Base-by-base conservation (phyloP, 2,888 invertebrate species). In the Dichetophora obliterata region DNA sequence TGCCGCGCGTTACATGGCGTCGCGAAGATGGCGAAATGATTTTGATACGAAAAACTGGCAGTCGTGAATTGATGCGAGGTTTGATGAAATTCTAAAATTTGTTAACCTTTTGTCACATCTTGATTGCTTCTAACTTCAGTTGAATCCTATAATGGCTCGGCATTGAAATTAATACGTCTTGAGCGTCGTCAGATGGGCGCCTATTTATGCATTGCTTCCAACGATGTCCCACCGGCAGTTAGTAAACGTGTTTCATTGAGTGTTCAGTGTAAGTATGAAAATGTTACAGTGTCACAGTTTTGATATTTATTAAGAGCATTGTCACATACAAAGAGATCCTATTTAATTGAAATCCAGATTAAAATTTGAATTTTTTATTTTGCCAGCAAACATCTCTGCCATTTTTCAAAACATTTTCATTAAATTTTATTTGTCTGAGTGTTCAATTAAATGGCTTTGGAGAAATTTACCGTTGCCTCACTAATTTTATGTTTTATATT, bases 161-260 rank as follows among this genome's bases (percentile, higher is more conserved):
- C 91, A 78, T 89, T 95, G 83, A 91, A 93, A 81, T 92, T 97
- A 84, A 92, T 94, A 91, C 93, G 95, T 79, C 92, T 97, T 84
- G 95, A 96, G 86, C 91, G 97, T 72, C 92, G 94, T 84, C 97
- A 97, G 91, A 97, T 96, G 95, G 97, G 96, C 52, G 94, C 95
- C 43, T 97, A 96, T 89, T 92, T 97, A 83, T 97, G 97, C 91
- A 96, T 96, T 85, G 97, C 97, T 16, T 94, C 94, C 85, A 97
- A 97, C 88, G 96, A 96, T 88, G 96, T 97, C 61, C 96, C 96
- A 37, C 96, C 96, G 5, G 95, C 96, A 9, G 96, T 96, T 85
- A 96, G 95, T 91, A 96, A 96, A 89, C 91, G 96, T 83, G 96
- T 97, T 83, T 94, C 94, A 68, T 92, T 97, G 78, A 94, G 94